phyloP scores from a whole-genome alignment of 2,113 vertebrate species.

The Ptychochromis oligacanthus region DNA sequence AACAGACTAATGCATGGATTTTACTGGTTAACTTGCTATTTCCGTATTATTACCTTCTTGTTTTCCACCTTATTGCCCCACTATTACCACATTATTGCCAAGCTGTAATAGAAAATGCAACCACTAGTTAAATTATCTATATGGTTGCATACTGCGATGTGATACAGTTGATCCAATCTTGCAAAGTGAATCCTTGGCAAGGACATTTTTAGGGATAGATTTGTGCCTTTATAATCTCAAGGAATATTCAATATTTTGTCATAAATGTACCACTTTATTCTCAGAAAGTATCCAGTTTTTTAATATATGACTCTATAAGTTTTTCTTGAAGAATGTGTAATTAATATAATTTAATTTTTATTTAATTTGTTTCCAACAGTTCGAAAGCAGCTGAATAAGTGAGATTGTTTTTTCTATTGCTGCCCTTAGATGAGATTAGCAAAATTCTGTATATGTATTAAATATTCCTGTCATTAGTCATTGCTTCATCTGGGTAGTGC shows the following conservation, averaged over 20 bases:
- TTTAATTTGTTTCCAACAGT: no score
- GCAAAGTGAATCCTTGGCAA: not conserved
- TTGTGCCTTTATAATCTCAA: not conserved
- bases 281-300: not conserved
- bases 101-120: no score
- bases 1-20: not conserved
- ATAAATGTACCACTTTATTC: not conserved
- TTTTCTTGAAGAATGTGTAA: no score
- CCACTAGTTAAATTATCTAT: not conserved
- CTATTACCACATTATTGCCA: no score
- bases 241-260: not conserved
- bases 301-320: not conserved
- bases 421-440: conserved; percentile 24
- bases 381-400: conserved; percentile 8
- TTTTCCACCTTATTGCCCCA: no score
- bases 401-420: not conserved
- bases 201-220: not conserved
- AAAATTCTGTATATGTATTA: conserved; percentile 44
- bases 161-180: not conserved
- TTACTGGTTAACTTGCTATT: not conserved
- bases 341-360: no score
- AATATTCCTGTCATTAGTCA: conserved; percentile 44
- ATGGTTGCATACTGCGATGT: not conserved
- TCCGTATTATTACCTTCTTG: no score
- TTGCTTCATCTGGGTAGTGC: conserved; percentile 13